Percentiles rank a stretch among this genome's conserved stretches.
Evolutionary conservation across 1,140 invertebrate genomes (phyloP).

Genomic region (Phortica variegata): DNA sequence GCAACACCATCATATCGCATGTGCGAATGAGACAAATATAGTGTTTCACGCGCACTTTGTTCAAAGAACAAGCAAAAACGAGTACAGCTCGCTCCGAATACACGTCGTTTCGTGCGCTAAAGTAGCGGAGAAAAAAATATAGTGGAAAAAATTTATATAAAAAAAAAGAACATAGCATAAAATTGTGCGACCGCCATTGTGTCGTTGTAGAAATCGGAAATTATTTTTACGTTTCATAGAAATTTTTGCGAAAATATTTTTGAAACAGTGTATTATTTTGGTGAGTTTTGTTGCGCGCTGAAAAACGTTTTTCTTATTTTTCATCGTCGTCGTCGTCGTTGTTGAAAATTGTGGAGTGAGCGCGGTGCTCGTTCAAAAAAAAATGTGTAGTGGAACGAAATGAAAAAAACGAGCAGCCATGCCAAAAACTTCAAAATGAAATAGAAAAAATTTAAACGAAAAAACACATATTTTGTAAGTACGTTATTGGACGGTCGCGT

Average conservation of each 20-base stretch:
- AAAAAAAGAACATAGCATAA: conserved; percentile 16
- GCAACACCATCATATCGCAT: neutral
- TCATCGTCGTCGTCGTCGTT: conserved; percentile 5
- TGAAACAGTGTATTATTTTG: conserved; percentile 24
- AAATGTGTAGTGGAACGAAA: conserved; percentile 9
- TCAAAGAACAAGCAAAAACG: conserved; percentile 40
- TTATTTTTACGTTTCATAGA: conserved; percentile 35
- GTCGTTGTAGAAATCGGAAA: conserved; percentile 35
- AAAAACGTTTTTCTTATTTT: conserved; percentile 39
- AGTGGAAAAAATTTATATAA: conserved; percentile 42
- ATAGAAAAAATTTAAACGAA: conserved; percentile 13
- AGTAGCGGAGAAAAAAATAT: conserved; percentile 47
- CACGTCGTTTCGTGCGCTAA: conserved; percentile 52
- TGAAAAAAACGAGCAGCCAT: conserved; percentile 8
- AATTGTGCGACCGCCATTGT: too few relatives aligned
- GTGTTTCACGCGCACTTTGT: conserved; percentile 36
- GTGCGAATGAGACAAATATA: conserved; percentile 24
- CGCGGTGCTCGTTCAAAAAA: conserved; percentile 8
- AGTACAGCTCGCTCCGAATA: conserved; percentile 52
- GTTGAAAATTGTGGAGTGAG: conserved; percentile 3
- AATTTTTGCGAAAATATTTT: conserved; percentile 47
- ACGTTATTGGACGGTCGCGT: neutral
- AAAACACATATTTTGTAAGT: conserved; percentile 4
- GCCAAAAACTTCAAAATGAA: neutral
- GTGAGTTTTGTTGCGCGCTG: conserved; percentile 40